Evolutionary conservation across 1,140 invertebrate species (phyloP).

Genomic region (Drosophila sproati): DNA sequence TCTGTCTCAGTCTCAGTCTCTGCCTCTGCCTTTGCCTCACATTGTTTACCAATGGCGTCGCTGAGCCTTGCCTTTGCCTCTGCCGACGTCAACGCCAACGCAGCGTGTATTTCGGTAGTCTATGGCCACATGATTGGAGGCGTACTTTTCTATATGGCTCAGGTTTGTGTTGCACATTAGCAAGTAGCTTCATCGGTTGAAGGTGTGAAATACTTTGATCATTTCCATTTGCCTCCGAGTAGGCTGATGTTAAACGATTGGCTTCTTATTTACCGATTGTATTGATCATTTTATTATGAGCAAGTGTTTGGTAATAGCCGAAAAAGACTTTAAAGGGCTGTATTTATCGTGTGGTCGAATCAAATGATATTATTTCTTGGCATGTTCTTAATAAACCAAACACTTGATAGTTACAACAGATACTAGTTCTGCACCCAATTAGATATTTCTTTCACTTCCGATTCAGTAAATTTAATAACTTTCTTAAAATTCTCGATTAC

Average conservation of each 20-base stretch:
- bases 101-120: constrained; percentile 47
- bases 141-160: constrained; percentile 37
- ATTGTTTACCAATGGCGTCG: too few relatives aligned
- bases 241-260: constrained; percentile 42
- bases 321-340: background rate
- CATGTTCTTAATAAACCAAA: background rate
- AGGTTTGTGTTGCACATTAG: constrained; percentile 51
- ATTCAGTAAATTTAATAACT: too few relatives aligned
- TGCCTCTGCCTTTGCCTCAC: background rate
- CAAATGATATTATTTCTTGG: too few relatives aligned
- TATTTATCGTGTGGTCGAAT: background rate
- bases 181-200: constrained; percentile 42
- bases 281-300: constrained; percentile 20
- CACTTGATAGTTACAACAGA: background rate
- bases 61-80: too few relatives aligned
- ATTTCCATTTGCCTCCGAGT: constrained; percentile 26
- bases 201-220: constrained; percentile 76
- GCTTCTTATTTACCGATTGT: constrained; percentile 15
- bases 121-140: constrained; percentile 44
- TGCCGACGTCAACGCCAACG: constrained; percentile 19
- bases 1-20: constrained; percentile 24
- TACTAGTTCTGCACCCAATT: too few relatives aligned
- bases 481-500: too few relatives aligned
- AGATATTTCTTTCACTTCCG: too few relatives aligned
- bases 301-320: constrained; percentile 1